A percentile compares a stretch with the other conserved stretches of the same genome.
Conservation (phyloP, 2,888 invertebrate species). For the Drosophila kuntzei region DNA sequence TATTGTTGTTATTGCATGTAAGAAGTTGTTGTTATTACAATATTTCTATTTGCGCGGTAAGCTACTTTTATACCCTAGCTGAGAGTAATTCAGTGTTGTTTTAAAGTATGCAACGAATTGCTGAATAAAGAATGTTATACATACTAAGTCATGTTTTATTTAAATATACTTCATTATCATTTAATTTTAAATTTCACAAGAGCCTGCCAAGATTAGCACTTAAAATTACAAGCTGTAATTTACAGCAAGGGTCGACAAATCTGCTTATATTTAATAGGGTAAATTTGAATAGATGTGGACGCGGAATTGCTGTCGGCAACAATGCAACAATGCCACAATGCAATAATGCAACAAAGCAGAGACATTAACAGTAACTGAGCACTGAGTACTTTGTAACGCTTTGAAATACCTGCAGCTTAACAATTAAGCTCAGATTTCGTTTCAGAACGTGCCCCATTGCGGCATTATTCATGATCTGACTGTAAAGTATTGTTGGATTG, state of each 20-base stretch:
- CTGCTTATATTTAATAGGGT: conserved; percentile 20
- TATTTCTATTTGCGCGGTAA: conserved; percentile 19
- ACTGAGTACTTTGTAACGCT: conserved; percentile 47
- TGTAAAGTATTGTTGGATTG: conserved; percentile 54
- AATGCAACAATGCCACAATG: conserved; percentile 8
- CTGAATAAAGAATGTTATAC: neutral
- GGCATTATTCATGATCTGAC: conserved; percentile 43
- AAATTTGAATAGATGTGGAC: conserved; percentile 34
- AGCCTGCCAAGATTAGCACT: conserved; percentile 50
- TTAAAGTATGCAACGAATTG: neutral
- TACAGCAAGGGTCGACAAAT: conserved; percentile 37
- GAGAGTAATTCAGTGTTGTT: neutral
- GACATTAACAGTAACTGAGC: conserved; percentile 30
- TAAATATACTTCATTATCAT: too few species aligned
- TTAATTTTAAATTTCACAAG: conserved; percentile 47
- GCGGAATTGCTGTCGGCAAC: conserved; percentile 34
- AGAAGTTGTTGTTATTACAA: conserved; percentile 16
- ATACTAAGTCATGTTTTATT: too few species aligned
- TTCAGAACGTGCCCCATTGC: conserved; percentile 65
- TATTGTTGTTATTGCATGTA: conserved; percentile 22
- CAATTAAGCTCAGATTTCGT: conserved; percentile 64
- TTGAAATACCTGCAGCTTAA: conserved; percentile 32
- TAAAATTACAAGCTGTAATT: conserved; percentile 39
- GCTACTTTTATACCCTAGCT: conserved; percentile 2
- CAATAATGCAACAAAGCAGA: conserved; percentile 25